Conservation (phyloP, 2,888 invertebrate genomes). For the Parelbella ahira region DNA sequence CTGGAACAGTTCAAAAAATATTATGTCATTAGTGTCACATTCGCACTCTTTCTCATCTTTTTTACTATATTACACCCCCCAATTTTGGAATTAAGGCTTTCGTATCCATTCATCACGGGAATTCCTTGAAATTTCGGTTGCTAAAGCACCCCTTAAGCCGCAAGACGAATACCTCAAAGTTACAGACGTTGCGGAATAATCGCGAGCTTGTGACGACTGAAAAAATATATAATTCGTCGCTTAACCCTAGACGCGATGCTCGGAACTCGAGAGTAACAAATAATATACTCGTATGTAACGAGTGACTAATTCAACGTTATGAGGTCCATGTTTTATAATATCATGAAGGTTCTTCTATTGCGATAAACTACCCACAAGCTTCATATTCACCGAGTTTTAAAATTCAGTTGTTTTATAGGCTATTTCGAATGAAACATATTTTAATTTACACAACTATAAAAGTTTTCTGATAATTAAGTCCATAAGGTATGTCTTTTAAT, state of each 20-base stretch:
- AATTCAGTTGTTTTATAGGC: no score
- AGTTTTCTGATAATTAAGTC: no score
- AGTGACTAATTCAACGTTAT: conserved; percentile 53
- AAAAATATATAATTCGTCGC: conserved; percentile 75
- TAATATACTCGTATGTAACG: conserved; percentile 62
- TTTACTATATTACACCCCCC: conserved; percentile 61
- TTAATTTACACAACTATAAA: no score
- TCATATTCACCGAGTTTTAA: no score
- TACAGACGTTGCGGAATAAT: conserved; percentile 69
- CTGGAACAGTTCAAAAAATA: conserved; percentile 27
- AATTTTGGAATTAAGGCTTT: conserved; percentile 68
- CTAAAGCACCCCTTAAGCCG: conserved; percentile 70
- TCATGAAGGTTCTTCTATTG: conserved; percentile 4
- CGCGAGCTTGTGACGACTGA: conserved; percentile 65
- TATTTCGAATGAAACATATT: no score
- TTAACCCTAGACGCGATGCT: conserved; percentile 56
- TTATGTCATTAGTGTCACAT: conserved; percentile 47
- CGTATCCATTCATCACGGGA: conserved; percentile 71
- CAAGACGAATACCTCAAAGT: conserved; percentile 77
- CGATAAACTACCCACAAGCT: no score
- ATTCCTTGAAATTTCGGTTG: conserved; percentile 69
- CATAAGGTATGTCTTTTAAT: no score
- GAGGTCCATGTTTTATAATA: conserved; percentile 26
- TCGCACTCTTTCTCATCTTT: conserved; percentile 45
- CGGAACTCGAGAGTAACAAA: conserved; percentile 59